Conservation (phyloP, 2,113 vertebrate genomes). For the Arothron firmamentum region DNA sequence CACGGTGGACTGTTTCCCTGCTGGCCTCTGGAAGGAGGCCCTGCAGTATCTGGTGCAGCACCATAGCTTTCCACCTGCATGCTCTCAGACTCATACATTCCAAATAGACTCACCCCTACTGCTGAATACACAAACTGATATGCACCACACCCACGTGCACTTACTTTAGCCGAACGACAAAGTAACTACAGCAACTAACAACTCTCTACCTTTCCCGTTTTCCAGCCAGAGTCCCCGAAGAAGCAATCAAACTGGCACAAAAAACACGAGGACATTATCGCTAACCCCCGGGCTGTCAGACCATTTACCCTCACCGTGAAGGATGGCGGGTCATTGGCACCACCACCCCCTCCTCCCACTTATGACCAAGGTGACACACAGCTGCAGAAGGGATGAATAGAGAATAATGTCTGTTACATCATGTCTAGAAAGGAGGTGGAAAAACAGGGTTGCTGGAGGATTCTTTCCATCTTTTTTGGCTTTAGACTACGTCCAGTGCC, state of each 20-base stretch:
- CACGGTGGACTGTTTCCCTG: too few species aligned
- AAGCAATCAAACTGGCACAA: conserved; percentile 92
- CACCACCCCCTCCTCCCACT: conserved; percentile 89
- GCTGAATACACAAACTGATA: too few species aligned
- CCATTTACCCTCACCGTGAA: conserved; percentile 80
- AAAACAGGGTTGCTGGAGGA: too few species aligned
- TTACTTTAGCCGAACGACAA: too few species aligned
- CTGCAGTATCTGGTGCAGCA: too few species aligned
- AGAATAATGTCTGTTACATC: not conserved
- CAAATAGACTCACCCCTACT: too few species aligned
- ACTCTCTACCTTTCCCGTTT: not conserved
- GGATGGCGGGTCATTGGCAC: conserved; percentile 85
- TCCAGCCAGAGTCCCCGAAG: conserved; percentile 88
- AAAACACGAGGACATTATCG: conserved; percentile 94
- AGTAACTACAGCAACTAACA: too few species aligned
- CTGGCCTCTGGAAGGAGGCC: too few species aligned
- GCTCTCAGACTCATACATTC: too few species aligned
- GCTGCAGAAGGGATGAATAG: not conserved
- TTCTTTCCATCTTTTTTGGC: not conserved
- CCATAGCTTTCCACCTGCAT: too few species aligned
- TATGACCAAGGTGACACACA: conserved; percentile 86
- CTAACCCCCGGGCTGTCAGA: conserved; percentile 90
- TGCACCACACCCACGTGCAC: too few species aligned
- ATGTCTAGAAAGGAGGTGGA: too few species aligned
- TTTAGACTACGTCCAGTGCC: conserved; percentile 94